Base-by-base conservation (phyloP, 2,797 vertebrate genomes). In the Hafferia zeledoni region DNA sequence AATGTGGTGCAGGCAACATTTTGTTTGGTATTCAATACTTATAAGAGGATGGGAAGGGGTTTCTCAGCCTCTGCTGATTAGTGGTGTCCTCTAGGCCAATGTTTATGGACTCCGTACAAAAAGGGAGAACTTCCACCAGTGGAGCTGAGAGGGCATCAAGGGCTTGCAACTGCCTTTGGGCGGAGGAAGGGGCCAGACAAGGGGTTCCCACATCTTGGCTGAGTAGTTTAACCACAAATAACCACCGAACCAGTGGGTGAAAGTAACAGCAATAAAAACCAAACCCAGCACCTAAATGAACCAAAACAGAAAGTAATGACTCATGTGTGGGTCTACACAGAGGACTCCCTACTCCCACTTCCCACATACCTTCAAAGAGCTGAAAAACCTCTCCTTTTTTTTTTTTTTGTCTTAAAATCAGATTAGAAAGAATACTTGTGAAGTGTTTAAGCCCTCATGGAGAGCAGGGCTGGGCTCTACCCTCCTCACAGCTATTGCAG, bases 291-390 rank as follows among this genome's bases (percentile, higher is more conserved):
- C 50, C 27, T 43, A 78, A 64, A 53, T 44, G 44, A 91, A 89
- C 22, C 6, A 61, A 85, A 96, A 17, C 52, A 93, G 64, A 94
- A 95, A 89, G 89, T 93, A 57, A 37, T 95, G 87, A 94, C 56
- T 95, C 93, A 83, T 35, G 8, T 27, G 27, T 33, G 43, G 76
- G 27, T 68, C 50, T 57, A 44, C 43, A 71, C 37, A 68, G 79
- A 92, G 83, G 71, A 80, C 63, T 95, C 63, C 67, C 41, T 74
- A 13, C 13, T 53, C 9, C 5, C 13, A 55, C 57, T 83, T 94
- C 82, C 64, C 39, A 5, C 23, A 17, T 15, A 47, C 10, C 22
- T 85, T 81, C 79, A 53, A 87, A 74, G 41, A 68, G 6, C 37
- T 68, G 41, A 46, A 80, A 82, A 85, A 15, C 4, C 3, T 35